Evolutionary conservation across 1,140 invertebrate genomes (phyloP).

Genomic region (Zaprionus lachaisei): DNA sequence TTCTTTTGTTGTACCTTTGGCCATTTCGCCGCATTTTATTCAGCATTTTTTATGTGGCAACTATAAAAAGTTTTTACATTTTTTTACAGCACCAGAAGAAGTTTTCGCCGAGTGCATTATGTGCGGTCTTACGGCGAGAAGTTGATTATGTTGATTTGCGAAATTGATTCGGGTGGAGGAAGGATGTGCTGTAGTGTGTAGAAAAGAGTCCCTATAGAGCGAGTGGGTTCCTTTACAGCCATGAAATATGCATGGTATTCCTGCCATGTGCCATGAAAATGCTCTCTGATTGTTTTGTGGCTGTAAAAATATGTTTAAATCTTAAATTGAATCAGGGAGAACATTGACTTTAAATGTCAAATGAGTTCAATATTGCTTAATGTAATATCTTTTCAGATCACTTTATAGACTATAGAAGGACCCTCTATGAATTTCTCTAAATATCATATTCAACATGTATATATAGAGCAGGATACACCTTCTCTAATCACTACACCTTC

Average conservation of each 20-base stretch:
- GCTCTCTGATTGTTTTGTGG: slow-evolving; percentile 52
- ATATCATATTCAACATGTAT: too few species aligned
- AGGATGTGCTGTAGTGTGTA: background rate
- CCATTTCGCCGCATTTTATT: slow-evolving; percentile 71
- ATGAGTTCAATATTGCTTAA: background rate
- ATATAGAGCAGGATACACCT: too few species aligned
- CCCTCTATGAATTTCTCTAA: too few species aligned
- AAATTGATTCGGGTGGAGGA: slow-evolving; percentile 64
- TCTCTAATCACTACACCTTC: too few species aligned
- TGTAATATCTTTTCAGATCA: too few species aligned
- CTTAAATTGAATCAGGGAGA: slow-evolving; percentile 26
- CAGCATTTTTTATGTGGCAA: slow-evolving; percentile 76
- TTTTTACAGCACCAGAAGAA: slow-evolving; percentile 75
- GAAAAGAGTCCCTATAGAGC: background rate
- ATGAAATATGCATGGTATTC: slow-evolving; percentile 55
- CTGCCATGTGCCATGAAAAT: slow-evolving; percentile 61
- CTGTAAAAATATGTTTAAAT: slow-evolving; percentile 52
- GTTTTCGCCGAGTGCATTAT: slow-evolving; percentile 75
- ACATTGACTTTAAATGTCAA: background rate
- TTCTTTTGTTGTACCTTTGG: slow-evolving; percentile 70
- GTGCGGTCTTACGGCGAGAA: slow-evolving; percentile 73
- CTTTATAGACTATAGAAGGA: too few species aligned
- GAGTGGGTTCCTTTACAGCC: slow-evolving; percentile 25
- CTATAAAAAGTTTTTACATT: slow-evolving; percentile 83
- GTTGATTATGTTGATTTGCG: slow-evolving; percentile 82